Evolutionary conservation across 2,797 vertebrate species (phyloP).

Genomic region (Pipistrellus pygmaeus): DNA sequence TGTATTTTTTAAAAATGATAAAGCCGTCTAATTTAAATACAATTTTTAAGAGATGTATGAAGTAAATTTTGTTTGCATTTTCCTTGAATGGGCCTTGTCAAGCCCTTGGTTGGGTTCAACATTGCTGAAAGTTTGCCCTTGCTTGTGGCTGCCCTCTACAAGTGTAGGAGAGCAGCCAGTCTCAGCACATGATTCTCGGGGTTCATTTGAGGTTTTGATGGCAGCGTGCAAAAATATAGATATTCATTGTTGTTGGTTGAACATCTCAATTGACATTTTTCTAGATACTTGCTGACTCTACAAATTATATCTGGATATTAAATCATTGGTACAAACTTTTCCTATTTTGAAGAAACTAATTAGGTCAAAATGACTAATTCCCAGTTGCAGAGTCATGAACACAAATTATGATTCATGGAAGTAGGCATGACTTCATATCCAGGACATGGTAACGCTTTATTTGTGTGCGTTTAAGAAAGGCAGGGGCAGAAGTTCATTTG

Average conservation of each 20-base stretch:
- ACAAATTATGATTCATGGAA: conserved; percentile 78
- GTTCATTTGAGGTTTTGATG: conserved; percentile 69
- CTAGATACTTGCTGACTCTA: conserved; percentile 13
- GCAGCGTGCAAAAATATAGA: conserved; percentile 32
- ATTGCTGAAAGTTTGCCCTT: conserved; percentile 3
- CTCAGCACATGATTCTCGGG: conserved; percentile 27
- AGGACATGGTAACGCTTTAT: conserved; percentile 65
- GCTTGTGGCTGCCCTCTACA: background rate
- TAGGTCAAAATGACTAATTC: conserved; percentile 75
- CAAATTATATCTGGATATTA: conserved; percentile 49
- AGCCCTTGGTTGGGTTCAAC: background rate
- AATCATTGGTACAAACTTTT: conserved; percentile 24
- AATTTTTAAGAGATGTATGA: background rate
- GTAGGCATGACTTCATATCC: conserved; percentile 74
- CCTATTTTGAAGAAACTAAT: conserved; percentile 67
- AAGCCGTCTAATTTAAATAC: conserved; percentile 3
- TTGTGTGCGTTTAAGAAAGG: conserved; percentile 83
- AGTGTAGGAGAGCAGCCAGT: background rate
- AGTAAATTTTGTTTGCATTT: background rate
- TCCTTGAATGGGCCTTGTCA: background rate
- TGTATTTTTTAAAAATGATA: conserved; percentile 9
- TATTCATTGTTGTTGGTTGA: background rate
- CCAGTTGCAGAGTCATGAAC: conserved; percentile 67
- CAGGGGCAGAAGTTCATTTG: conserved; percentile 84
- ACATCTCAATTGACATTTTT: background rate